Conservation (phyloP, 2,888 invertebrate genomes). For the Congeria kusceri region DNA sequence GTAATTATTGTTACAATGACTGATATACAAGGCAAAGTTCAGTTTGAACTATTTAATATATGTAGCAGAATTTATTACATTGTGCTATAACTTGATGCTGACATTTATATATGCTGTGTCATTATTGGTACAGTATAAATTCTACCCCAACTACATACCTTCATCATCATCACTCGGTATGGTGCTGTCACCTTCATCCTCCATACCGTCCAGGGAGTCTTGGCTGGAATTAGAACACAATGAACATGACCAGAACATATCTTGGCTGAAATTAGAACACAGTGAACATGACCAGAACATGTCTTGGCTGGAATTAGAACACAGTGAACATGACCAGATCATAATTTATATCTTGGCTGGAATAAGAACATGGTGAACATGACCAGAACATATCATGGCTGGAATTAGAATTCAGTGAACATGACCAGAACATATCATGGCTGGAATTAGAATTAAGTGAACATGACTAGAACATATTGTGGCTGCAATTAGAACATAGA, state of each 20-base stretch:
- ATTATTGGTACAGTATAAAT: constrained; percentile 4
- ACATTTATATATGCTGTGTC: too few species aligned
- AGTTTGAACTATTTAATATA: too few species aligned
- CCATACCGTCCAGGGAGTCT: constrained; percentile 67
- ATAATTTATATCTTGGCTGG: constrained; percentile 70
- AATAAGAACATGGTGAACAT: constrained; percentile 15
- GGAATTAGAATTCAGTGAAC: constrained; percentile 1
- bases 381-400: constrained; percentile 57
- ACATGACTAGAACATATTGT: constrained; percentile 38
- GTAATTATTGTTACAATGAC: too few species aligned
- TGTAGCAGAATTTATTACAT: too few species aligned
- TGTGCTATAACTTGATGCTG: too few species aligned
- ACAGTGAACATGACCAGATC: constrained; percentile 1
- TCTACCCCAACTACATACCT: constrained; percentile 86
- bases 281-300: constrained; percentile 13
- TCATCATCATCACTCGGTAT: constrained; percentile 89
- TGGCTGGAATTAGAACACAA: constrained; percentile 54
- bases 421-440: constrained; percentile 41
- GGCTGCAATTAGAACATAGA: constrained; percentile 52
- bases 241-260: constrained; percentile 25
- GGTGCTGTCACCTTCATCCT: constrained; percentile 87
- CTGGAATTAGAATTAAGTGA: constrained; percentile 47
- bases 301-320: constrained; percentile 60
- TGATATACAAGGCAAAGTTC: too few species aligned
- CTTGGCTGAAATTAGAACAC: constrained; percentile 51